Evolutionary conservation across 53 echinoderm and acorn worm genomes (phyloP).

Genomic region (Crossaster papposus): DNA sequence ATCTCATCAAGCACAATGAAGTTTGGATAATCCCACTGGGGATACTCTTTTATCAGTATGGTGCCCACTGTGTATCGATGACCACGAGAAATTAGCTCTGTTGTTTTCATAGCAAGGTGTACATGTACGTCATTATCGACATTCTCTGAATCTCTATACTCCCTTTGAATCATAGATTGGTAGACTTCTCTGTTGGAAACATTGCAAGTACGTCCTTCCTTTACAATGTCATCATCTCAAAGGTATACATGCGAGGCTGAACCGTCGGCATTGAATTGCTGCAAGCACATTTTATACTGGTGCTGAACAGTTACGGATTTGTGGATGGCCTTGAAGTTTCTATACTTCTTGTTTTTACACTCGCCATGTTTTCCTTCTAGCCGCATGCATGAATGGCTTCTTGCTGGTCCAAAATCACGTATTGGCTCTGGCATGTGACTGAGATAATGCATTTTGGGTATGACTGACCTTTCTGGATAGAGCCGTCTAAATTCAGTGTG

Average conservation of each 20-base stretch:
- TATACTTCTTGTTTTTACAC: slow-evolving; percentile 11
- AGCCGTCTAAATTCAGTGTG: background rate
- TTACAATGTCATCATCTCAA: slow-evolving; percentile 33
- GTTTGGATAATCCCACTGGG: slow-evolving; percentile 13
- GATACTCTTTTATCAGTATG: slow-evolving; percentile 5
- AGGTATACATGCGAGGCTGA: slow-evolving; percentile 33
- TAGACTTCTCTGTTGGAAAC: too few species aligned
- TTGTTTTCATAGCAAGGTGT: background rate
- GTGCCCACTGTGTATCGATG: slow-evolving; percentile 2
- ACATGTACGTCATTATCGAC: background rate
- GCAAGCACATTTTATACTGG: slow-evolving; percentile 13
- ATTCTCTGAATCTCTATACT: too few species aligned
- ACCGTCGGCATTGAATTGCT: background rate
- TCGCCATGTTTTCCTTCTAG: slow-evolving; percentile 27
- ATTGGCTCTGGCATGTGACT: background rate
- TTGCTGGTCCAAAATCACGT: background rate
- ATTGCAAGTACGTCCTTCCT: background rate
- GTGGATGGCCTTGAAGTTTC: slow-evolving; percentile 35
- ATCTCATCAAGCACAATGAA: slow-evolving; percentile 6
- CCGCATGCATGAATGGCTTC: background rate
- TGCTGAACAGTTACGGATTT: slow-evolving; percentile 35
- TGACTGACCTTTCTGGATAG: slow-evolving; percentile 3
- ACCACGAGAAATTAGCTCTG: background rate
- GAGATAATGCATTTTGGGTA: slow-evolving; percentile 26
- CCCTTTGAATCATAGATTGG: too few species aligned